Conservation (phyloP, 2,888 invertebrate genomes). For the Argynnis bischoffii region DNA sequence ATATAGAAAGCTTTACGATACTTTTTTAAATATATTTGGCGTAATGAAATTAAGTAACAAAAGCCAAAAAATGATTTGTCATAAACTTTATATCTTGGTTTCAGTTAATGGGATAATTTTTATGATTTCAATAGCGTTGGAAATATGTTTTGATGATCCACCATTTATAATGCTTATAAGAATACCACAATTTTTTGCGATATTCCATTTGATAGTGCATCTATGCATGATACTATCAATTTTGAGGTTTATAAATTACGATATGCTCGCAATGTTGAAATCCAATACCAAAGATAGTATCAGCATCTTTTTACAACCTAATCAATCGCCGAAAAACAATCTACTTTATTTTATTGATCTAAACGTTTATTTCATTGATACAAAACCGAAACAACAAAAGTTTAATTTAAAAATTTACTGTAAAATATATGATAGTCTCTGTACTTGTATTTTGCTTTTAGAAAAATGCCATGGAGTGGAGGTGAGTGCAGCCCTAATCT, state of each 20-base stretch:
- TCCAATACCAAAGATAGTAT: slow-evolving; percentile 31
- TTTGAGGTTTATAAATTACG: slow-evolving; percentile 50
- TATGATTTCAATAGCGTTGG: slow-evolving; percentile 45
- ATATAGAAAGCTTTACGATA: slow-evolving; percentile 46
- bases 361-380: slow-evolving; percentile 45
- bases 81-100: slow-evolving; percentile 54
- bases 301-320: slow-evolving; percentile 30
- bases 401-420: slow-evolving; percentile 50
- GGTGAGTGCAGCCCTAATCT: slow-evolving; percentile 38
- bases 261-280: slow-evolving; percentile 41
- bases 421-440: slow-evolving; percentile 56
- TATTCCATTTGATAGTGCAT: slow-evolving; percentile 54
- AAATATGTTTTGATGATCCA: slow-evolving; percentile 45
- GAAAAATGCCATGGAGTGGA: slow-evolving; percentile 56
- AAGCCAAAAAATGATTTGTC: slow-evolving; percentile 45
- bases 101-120: slow-evolving; percentile 41
- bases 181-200: slow-evolving; percentile 53
- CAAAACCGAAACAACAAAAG: slow-evolving; percentile 22
- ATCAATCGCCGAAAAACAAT: slow-evolving; percentile 10
- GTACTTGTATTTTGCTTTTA: slow-evolving; percentile 53
- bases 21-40: slow-evolving; percentile 40
- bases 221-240: slow-evolving; percentile 50
- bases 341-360: slow-evolving; percentile 44
- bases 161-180: slow-evolving; percentile 50
- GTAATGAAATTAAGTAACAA: slow-evolving; percentile 43